Evolutionary conservation across 2,797 vertebrate genomes (phyloP).

Genomic region (Tangara arthus): DNA sequence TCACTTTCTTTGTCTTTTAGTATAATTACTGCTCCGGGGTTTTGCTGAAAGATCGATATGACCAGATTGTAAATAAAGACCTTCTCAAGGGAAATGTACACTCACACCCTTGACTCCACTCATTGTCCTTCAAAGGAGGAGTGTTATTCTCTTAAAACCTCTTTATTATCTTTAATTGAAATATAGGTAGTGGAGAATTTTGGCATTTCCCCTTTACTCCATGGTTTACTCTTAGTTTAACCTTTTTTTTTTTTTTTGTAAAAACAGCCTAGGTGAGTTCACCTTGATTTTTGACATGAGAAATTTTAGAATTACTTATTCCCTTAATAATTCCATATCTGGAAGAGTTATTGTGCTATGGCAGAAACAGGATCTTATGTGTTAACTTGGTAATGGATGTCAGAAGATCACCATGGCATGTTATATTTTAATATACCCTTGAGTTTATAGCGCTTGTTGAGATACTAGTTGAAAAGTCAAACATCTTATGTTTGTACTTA

Average conservation of each 20-base stretch:
- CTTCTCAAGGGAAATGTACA: neutral
- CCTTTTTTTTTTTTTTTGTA: neutral
- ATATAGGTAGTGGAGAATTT: neutral
- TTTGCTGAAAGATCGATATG: conserved; percentile 18
- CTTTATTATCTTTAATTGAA: neutral
- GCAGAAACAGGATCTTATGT: neutral
- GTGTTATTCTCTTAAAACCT: neutral
- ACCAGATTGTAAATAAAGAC: conserved; percentile 4
- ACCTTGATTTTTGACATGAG: neutral
- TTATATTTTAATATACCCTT: neutral
- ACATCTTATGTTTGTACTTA: neutral
- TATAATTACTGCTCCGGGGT: neutral
- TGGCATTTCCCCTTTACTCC: neutral
- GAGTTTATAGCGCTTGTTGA: neutral
- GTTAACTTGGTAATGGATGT: neutral
- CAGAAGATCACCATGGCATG: neutral
- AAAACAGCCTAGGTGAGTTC: neutral
- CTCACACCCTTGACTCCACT: too few species aligned
- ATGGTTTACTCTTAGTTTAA: neutral
- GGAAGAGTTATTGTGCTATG: neutral
- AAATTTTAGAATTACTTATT: neutral
- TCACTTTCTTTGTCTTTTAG: neutral
- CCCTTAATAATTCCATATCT: neutral
- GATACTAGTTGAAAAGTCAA: neutral
- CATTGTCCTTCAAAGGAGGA: neutral